These are phyloP conservation scores for Physocephala rufipes DNA, from an alignment of 2,888 invertebrate genomes.

Conservation along the genomic window DNA sequence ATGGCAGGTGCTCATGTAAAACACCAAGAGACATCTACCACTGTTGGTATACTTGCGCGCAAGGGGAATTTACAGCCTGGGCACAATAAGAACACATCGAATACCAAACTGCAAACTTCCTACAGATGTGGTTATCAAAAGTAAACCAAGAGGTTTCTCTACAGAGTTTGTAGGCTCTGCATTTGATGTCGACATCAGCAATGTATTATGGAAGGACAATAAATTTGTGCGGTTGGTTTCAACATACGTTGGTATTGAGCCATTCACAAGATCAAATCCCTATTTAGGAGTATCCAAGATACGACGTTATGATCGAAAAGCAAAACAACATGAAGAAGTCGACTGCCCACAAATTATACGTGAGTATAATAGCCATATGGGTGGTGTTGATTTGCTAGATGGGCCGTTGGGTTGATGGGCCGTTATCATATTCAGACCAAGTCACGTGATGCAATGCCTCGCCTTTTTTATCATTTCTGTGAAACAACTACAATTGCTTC, in stretches of 20 bases:
- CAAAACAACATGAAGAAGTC: conserved; percentile 19
- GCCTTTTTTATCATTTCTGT: conserved; percentile 33
- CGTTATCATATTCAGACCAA: conserved; percentile 30
- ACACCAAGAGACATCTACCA: too few species aligned
- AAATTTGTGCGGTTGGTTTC: conserved; percentile 70
- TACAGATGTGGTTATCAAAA: conserved; percentile 15
- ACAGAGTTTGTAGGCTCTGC: conserved; percentile 23
- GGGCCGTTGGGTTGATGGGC: conserved; percentile 30
- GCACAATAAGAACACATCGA: conserved; percentile 34
- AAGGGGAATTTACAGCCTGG: conserved; percentile 30
- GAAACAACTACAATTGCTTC: conserved; percentile 27
- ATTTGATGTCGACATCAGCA: conserved; percentile 27
- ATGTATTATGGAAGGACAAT: conserved; percentile 32
- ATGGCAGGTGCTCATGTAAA: too few species aligned
- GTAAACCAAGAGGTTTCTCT: conserved; percentile 16
- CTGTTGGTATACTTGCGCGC: conserved; percentile 29
- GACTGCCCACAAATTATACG: conserved; percentile 29
- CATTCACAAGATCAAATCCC: conserved; percentile 91
- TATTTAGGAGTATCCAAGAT: conserved; percentile 21
- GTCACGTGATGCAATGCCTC: conserved; percentile 10
- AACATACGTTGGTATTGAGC: conserved; percentile 75
- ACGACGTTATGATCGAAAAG: conserved; percentile 23
- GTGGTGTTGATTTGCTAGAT: conserved; percentile 14
- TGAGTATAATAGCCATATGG: conserved; percentile 33
- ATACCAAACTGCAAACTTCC: conserved; percentile 27